Conservation (phyloP, 2,888 invertebrate genomes). For the Nomada hirtipes region DNA sequence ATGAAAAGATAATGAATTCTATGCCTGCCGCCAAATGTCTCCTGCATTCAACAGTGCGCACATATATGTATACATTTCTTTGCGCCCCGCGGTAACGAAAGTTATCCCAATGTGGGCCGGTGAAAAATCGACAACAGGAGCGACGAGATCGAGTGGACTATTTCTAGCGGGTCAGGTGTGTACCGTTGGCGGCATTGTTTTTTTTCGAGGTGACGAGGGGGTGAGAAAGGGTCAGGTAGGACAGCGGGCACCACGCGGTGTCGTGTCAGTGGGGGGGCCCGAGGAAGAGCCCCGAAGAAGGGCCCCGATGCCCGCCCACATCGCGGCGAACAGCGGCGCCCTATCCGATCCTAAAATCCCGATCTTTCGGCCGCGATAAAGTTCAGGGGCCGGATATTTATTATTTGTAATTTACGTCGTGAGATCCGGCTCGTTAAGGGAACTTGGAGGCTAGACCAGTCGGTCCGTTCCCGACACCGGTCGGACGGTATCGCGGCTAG, state of each 20-base stretch:
- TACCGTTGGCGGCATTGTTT: conserved; percentile 60
- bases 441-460: conserved; percentile 49
- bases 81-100: not conserved
- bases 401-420: conserved; percentile 80
- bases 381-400: conserved; percentile 75
- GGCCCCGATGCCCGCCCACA: conserved; percentile 83
- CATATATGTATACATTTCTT: conserved; percentile 7
- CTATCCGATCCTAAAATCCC: conserved; percentile 69
- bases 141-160: conserved; percentile 54
- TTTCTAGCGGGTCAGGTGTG: conserved; percentile 57
- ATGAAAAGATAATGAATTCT: no score
- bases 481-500: conserved; percentile 30
- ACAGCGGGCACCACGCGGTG: conserved; percentile 76
- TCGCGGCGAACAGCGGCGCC: conserved; percentile 65
- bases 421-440: conserved; percentile 71
- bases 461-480: not conserved
- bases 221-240: conserved; percentile 65
- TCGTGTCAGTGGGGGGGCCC: conserved; percentile 78
- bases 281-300: conserved; percentile 27
- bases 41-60: no score
- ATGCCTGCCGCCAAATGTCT: no score
- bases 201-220: conserved; percentile 59
- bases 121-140: conserved; percentile 62
- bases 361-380: conserved; percentile 78
- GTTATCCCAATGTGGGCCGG: not conserved